Evolutionary conservation across 2,888 invertebrate species (phyloP), one percentile per base, ranked within the genome.

Genomic region (Sussaba pulchella): DNA sequence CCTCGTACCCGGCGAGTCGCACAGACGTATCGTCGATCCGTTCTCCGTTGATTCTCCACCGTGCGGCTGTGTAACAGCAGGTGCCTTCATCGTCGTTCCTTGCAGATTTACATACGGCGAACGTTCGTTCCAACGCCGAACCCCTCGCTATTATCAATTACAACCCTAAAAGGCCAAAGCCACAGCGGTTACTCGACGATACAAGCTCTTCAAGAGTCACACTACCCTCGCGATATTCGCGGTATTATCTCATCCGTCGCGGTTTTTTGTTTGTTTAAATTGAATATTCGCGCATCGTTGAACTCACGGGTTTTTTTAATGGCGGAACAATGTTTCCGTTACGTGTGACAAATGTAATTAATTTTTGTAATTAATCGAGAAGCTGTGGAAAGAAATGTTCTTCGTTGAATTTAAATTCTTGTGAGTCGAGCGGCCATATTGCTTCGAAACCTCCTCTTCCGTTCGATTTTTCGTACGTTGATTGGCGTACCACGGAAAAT

Each of bases 101-200:
- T 41, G 47, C 76, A 45, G 63, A 81, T 81, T 81, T 64, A 47
- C 76, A 69, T 76, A 64, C 45, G 54, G 24, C 41, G 45, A 19
- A 72, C 45, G 12, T 70, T 63, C 63, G 67, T 24, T 57, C 67
- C 54, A 41, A 45, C 63, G 26, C 54, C n/a, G 17, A 69, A n/a
- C n/a, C 72, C 54, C 52, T 19, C 54, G 14, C 39, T 26, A 80
- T 72, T 75, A 72, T 31, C 61, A 67, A 67, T 61, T 64, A 45
- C 59, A 43, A 36, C 14, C 45, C 21, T 50, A 17, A 66, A 50
- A 50, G 36, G 12, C 50, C 12, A 5, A 31, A 54, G 54, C 54
- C 31, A 8, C n/a, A 6, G 31, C 24, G n/a, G 14, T 12, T 21
- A n/a, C 36, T 17, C 21, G n/a, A 50, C 36, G 66, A 66, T 21